These are phyloP conservation scores for Leptocoma aspasia DNA, from an alignment of 2,113 vertebrate species.

Conservation along the genomic window DNA sequence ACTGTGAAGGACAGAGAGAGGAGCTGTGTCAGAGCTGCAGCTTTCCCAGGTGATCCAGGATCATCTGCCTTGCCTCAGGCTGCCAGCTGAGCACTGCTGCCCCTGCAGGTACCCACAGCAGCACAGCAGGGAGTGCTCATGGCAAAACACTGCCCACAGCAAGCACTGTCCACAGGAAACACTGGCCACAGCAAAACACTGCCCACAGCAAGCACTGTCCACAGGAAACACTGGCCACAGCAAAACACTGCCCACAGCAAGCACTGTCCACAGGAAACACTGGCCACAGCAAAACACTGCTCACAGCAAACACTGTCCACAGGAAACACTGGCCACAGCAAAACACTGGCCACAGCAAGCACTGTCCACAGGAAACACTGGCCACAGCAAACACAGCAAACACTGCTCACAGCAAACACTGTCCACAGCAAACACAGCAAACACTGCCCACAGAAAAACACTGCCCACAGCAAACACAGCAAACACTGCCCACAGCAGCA, in stretches of 20 bases:
- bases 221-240: not conserved
- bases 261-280: too few relatives aligned
- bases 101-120: not conserved
- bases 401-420: too few relatives aligned
- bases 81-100: not conserved
- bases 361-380: not conserved
- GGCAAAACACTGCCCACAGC: not conserved
- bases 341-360: not conserved
- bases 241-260: not conserved
- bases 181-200: too few relatives aligned
- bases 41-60: not conserved
- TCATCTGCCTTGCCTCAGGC: not conserved
- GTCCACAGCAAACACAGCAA: not conserved
- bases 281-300: not conserved
- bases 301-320: not conserved
- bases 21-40: constrained; percentile 22
- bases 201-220: too few relatives aligned
- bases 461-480: not conserved
- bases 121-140: not conserved
- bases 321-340: not conserved
- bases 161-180: not conserved
- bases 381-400: too few relatives aligned
- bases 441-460: not conserved
- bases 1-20: constrained; percentile 72
- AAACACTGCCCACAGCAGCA: not conserved